These are phyloP conservation scores for Furnarius figulus DNA, from an alignment of 2,113 vertebrate species.

Conservation along the genomic window DNA sequence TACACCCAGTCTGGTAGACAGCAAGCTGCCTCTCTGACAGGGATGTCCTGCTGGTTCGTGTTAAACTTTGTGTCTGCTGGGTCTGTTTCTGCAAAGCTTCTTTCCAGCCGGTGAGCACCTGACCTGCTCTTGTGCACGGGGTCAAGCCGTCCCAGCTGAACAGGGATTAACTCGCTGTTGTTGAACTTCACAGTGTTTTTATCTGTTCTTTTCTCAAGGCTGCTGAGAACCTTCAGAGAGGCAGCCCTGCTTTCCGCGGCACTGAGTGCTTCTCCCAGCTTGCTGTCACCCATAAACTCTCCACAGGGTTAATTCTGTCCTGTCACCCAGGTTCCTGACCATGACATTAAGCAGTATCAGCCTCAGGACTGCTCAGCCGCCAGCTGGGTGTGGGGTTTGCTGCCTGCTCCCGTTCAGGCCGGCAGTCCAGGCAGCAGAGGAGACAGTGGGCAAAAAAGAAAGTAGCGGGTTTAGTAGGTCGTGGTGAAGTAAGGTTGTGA, in stretches of 20 bases:
- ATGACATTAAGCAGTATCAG: not conserved
- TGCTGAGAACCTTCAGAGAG: not conserved
- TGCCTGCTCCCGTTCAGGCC: not conserved
- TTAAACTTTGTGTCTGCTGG: not conserved
- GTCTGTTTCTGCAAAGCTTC: not conserved
- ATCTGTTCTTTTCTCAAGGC: not conserved
- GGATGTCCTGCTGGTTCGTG: not conserved
- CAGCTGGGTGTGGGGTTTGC: not conserved
- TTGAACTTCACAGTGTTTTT: not conserved
- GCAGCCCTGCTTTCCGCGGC: not conserved
- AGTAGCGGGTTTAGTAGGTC: not conserved
- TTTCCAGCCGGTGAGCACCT: not conserved
- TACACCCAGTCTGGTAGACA: not conserved
- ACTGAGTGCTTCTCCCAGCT: not conserved
- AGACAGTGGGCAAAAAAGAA: not conserved
- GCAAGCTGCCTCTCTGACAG: not conserved
- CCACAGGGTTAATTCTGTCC: not conserved
- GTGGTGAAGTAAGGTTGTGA: slow-evolving; percentile 3
- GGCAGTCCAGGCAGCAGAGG: not conserved
- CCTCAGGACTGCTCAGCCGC: not conserved
- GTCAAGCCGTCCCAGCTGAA: not conserved
- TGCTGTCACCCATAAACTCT: not conserved
- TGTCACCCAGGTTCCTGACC: not conserved
- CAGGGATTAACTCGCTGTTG: not conserved
- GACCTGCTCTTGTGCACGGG: accelerated